phyloP scores from a whole-genome alignment of 2,888 invertebrate genomes.

The Caenorhabditis becei region DNA sequence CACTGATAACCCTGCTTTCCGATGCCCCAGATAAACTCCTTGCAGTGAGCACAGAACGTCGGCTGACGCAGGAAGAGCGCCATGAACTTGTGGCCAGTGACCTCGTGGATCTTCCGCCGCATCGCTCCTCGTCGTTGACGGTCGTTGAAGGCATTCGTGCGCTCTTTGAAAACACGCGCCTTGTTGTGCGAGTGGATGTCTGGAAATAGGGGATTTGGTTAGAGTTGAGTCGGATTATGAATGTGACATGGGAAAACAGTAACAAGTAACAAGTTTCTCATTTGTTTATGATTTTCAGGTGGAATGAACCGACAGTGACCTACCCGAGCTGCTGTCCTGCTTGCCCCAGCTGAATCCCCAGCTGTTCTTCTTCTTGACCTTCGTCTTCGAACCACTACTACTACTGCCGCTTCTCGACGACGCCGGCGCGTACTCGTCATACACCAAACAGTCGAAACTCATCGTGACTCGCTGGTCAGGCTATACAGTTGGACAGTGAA shows the following conservation, averaged over 20 bases:
- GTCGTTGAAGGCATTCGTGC: constrained; percentile 89
- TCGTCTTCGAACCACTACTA: constrained; percentile 30
- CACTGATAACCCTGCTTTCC: constrained; percentile 85
- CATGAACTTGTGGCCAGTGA: constrained; percentile 99
- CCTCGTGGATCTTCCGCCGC: constrained; percentile 93
- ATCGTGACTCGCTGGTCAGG: constrained; percentile 2
- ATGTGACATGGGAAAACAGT: no score
- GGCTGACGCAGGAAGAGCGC: constrained; percentile 98
- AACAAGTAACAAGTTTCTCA: background rate
- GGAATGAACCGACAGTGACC: no score
- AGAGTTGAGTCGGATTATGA: no score
- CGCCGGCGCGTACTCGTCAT: constrained; percentile 53
- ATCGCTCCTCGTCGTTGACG: constrained; percentile 95
- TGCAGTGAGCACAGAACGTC: constrained; percentile 99
- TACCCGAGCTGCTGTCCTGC: constrained; percentile 36
- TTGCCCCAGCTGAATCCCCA: constrained; percentile 51
- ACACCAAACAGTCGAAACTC: constrained; percentile 62
- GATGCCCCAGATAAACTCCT: constrained; percentile 95
- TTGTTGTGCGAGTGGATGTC: constrained; percentile 67
- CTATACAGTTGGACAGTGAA: constrained; percentile 29
- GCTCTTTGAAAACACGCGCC: constrained; percentile 94
- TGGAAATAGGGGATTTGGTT: constrained; percentile 8
- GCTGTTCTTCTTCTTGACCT: constrained; percentile 59
- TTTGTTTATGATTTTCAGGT: no score
- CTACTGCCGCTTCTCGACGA: constrained; percentile 18